phyloP scores from a whole-genome alignment of 2,113 vertebrate genomes.

The Cervus canadensis region DNA sequence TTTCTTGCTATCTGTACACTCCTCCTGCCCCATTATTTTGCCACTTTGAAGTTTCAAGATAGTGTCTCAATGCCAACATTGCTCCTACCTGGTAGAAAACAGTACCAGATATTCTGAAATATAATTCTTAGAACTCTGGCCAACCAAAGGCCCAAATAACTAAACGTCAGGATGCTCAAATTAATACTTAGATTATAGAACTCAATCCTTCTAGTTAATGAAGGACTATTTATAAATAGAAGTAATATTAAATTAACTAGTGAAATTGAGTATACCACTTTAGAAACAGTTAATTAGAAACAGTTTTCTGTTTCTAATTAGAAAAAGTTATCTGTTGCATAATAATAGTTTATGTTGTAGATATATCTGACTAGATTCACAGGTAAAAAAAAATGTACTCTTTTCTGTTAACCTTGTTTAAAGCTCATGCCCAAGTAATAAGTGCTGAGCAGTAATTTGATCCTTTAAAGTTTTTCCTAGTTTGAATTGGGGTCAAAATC shows the following conservation, averaged over 20 bases:
- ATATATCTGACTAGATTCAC: background rate
- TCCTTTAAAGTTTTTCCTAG: background rate
- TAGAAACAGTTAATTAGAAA: background rate
- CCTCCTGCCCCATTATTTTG: background rate
- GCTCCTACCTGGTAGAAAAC: background rate
- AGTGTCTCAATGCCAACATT: background rate
- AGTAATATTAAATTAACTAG: background rate
- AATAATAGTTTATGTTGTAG: slow-evolving; percentile 6
- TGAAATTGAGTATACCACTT: slow-evolving; percentile 24
- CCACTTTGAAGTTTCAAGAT: background rate
- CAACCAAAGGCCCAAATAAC: background rate
- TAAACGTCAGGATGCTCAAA: background rate
- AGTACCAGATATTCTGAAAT: background rate
- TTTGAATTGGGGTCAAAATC: background rate
- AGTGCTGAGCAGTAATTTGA: background rate
- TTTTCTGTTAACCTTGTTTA: background rate
- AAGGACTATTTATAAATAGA: background rate
- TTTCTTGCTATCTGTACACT: background rate
- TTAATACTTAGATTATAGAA: background rate
- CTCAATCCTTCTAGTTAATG: background rate
- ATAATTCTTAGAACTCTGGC: background rate
- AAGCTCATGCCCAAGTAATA: background rate
- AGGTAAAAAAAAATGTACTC: background rate
- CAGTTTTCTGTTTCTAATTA: background rate
- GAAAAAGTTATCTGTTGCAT: background rate